These are phyloP conservation scores for Cherax quadricarinatus DNA, from an alignment of 1,140 invertebrate species.

Conservation along the genomic window DNA sequence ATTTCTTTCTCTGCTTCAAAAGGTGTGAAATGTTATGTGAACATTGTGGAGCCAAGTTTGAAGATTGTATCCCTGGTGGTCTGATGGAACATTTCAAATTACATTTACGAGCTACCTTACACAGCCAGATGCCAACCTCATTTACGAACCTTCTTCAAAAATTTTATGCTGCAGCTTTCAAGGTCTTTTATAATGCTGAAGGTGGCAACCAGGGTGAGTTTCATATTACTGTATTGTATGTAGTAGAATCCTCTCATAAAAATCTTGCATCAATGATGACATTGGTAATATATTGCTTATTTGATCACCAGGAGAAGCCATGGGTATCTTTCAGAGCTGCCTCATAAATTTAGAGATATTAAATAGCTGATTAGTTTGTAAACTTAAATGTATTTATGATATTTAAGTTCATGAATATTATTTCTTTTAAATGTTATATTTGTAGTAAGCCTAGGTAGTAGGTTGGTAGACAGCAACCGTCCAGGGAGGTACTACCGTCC, in stretches of 20 bases:
- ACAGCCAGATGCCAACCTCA: constrained; percentile 65
- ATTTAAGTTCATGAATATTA: too few relatives aligned
- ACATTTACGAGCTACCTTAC: constrained; percentile 66
- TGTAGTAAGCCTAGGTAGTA: too few relatives aligned
- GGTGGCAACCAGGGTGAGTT: constrained; percentile 46
- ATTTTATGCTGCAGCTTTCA: constrained; percentile 68
- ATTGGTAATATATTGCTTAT: too few relatives aligned
- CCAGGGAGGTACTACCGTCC: too few relatives aligned
- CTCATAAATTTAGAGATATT: too few relatives aligned
- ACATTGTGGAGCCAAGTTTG: constrained; percentile 47
- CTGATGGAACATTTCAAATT: constrained; percentile 64
- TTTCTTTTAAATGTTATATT: too few relatives aligned
- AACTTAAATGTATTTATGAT: too few relatives aligned
- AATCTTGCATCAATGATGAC: neutral
- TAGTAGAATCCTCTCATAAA: neutral
- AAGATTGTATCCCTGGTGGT: constrained; percentile 44
- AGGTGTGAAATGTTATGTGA: constrained; percentile 70
- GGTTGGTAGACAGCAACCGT: too few relatives aligned
- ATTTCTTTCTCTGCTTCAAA: neutral
- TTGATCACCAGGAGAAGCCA: neutral
- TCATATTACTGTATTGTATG: neutral
- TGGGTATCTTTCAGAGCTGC: too few relatives aligned
- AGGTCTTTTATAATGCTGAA: constrained; percentile 68
- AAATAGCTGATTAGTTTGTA: too few relatives aligned
- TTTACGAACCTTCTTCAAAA: constrained; percentile 55